Conservation (phyloP, 2,888 invertebrate species). For the Caenorhabditis sp. region DNA sequence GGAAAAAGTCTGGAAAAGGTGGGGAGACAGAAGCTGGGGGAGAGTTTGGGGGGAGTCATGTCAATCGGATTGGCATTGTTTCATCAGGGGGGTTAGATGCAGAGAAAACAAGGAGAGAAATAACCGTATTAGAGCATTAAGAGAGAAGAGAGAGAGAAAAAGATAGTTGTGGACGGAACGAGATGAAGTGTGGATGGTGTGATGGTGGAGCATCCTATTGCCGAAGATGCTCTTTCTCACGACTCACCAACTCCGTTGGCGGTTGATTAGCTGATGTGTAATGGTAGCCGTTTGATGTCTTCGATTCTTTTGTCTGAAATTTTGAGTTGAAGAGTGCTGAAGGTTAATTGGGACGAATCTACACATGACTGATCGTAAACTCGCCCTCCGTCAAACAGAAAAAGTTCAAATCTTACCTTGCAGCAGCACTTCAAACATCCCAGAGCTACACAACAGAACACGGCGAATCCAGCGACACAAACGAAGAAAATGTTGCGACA, state of each 20-base stretch:
- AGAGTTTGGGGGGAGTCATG: slow-evolving; percentile 42
- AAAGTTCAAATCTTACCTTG: slow-evolving; percentile 44
- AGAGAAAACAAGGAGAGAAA: slow-evolving; percentile 28
- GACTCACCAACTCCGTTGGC: slow-evolving; percentile 70
- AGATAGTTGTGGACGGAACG: slow-evolving; percentile 38
- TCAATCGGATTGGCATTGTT: slow-evolving; percentile 59
- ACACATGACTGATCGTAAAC: too few relatives aligned
- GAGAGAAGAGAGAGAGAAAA: slow-evolving; percentile 27
- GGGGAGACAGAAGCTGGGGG: neutral
- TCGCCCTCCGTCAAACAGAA: too few relatives aligned
- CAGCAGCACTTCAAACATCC: slow-evolving; percentile 52
- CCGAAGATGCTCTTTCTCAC: slow-evolving; percentile 71
- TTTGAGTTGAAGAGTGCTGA: too few relatives aligned
- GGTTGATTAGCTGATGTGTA: slow-evolving; percentile 65
- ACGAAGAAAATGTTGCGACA: slow-evolving; percentile 54
- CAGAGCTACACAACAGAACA: slow-evolving; percentile 36
- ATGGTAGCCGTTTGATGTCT: slow-evolving; percentile 71
- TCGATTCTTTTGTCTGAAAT: slow-evolving; percentile 61
- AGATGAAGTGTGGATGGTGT: slow-evolving; percentile 23
- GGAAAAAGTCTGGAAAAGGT: slow-evolving; percentile 16
- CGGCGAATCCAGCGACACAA: slow-evolving; percentile 46
- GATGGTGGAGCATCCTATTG: slow-evolving; percentile 53
- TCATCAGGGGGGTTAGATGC: slow-evolving; percentile 38
- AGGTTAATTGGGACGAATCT: too few relatives aligned
- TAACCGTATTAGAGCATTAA: slow-evolving; percentile 64